These are phyloP conservation scores for Clytia hemisphaerica DNA, from an alignment of 30 jellyfish, hydroid and myxozoan genomes.

Conservation along the genomic window DNA sequence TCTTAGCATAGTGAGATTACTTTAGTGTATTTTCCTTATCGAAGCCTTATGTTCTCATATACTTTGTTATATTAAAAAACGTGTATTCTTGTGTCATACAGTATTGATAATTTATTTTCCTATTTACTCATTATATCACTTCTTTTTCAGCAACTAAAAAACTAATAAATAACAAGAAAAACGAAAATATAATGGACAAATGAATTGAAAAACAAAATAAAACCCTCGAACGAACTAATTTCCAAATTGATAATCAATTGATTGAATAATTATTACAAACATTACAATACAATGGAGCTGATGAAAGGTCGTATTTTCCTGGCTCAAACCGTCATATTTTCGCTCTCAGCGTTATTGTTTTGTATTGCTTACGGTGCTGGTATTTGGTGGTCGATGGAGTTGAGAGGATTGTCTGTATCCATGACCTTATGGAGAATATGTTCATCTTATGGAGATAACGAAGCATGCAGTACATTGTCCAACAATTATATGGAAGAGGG, in stretches of 20 bases:
- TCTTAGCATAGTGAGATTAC: no score
- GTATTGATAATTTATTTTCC: not conserved
- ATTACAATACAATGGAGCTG: not conserved
- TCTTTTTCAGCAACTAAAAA: not conserved
- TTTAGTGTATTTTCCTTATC: no score
- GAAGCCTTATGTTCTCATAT: no score
- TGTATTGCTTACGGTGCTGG: not conserved
- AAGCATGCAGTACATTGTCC: not conserved
- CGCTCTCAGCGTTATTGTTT: not conserved
- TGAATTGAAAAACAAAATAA: not conserved
- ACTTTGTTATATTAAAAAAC: no score
- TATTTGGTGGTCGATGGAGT: conserved; percentile 6
- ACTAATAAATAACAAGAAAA: not conserved
- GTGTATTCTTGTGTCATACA: not conserved
- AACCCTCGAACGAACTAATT: no score
- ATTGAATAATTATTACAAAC: not conserved
- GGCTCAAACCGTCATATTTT: not conserved
- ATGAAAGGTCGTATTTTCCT: not conserved
- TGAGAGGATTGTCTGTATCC: not conserved
- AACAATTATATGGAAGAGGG: not conserved
- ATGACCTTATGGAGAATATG: conserved; percentile 10
- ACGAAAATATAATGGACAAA: not conserved
- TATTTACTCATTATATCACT: not conserved
- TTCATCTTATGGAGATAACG: not conserved
- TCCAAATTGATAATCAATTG: no score